Evolutionary conservation across 2,888 invertebrate genomes (phyloP).

Genomic region (Eledone cirrhosa): DNA sequence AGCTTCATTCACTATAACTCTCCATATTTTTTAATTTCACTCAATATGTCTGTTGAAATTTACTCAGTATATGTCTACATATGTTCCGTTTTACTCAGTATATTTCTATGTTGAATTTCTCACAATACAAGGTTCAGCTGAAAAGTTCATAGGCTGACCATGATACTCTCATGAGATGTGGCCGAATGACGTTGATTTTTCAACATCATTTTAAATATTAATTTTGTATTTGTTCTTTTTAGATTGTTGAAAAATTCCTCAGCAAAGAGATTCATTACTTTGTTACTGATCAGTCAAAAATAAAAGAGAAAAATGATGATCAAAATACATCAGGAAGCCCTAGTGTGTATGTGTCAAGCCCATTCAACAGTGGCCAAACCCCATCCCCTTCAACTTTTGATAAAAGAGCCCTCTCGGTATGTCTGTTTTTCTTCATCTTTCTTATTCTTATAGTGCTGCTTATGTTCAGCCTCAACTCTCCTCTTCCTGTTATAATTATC

Average conservation of each 20-base stretch:
- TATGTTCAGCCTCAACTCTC: neutral
- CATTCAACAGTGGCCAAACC: constrained; percentile 56
- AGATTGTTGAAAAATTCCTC: constrained; percentile 55
- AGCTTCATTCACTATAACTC: too few relatives aligned
- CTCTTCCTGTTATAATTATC: neutral
- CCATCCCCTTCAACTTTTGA: constrained; percentile 44
- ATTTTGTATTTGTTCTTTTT: constrained; percentile 32
- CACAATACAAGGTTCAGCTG: too few relatives aligned
- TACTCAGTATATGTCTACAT: too few relatives aligned
- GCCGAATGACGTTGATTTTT: constrained; percentile 11
- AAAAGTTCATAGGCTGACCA: too few relatives aligned
- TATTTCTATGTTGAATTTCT: too few relatives aligned
- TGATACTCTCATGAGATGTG: too few relatives aligned
- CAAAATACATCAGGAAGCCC: constrained; percentile 46
- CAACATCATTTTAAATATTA: neutral
- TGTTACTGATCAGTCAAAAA: constrained; percentile 49
- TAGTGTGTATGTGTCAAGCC: constrained; percentile 51
- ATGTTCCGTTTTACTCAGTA: too few relatives aligned
- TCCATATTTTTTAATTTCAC: too few relatives aligned
- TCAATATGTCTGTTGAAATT: too few relatives aligned
- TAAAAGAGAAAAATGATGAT: constrained; percentile 36
- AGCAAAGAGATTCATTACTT: constrained; percentile 57
- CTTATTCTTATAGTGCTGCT: neutral
- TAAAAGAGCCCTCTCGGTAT: constrained; percentile 36
- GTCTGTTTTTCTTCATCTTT: neutral